Base-by-base conservation (phyloP, 2,888 invertebrate genomes). In the Cataglyphis livida region DNA sequence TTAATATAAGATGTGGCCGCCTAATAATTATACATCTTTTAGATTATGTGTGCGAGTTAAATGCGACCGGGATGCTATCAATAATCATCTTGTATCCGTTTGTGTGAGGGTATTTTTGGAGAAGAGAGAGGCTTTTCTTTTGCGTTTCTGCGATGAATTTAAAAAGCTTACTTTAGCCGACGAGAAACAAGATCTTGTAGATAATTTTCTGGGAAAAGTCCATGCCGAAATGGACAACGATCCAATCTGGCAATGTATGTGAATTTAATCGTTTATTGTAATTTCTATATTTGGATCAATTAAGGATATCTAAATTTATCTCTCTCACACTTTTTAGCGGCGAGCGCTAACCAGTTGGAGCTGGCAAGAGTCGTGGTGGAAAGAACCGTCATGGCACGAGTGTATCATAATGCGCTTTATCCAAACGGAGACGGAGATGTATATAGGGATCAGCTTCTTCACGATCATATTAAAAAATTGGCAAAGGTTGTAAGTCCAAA, bases 351-450 rank as follows among this genome's bases (percentile, higher is more conserved):
- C 86, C 97, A 98, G 92, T 94, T 98, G 54, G 96, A 97, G 84
- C 96, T 97, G 91, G 98, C 98, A 0, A 97, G 97, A 91, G 95
- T 96, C 83, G 98, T 98, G 5, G 97, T 99, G 87, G 99, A 99
- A 94, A 96, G 99, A 66, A 97, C 97, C n/a, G 96, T 99, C 9
- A 98, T 99, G 96, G 97, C 98, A 73, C 96, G 98, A 41, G 97
- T 99, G 78, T 99, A 99, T 95, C 96, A 97, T 59, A 97, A 98
- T 93, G 99, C 99, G 68, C 96, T 99, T 95, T 99, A 98, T 95
- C 99, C 99, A 7, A 99, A 99, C 94, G 98, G 98, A 4, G 99
- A 99, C 94, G 99, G 98, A 0, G 99, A 99, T 95, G 96, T 98
- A 86, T 97, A 97, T 35, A 95, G 99, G 84, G 99, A 99, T 94